Evolutionary conservation across 1,140 invertebrate species (phyloP).

Genomic region (Drosophila sproati): DNA sequence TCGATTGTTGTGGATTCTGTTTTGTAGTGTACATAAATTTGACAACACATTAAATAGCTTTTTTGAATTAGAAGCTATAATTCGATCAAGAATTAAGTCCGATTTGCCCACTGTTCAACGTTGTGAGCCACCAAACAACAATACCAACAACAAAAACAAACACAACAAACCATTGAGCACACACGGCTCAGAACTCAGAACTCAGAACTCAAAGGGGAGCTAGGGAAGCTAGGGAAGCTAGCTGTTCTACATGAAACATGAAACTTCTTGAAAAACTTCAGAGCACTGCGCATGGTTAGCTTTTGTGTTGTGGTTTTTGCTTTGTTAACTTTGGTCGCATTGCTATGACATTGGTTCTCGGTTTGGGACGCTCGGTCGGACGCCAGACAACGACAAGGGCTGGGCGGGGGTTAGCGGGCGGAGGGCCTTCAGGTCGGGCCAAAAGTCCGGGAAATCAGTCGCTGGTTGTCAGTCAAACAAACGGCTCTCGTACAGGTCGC

Average conservation of each 20-base stretch:
- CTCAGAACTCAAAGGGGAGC: background rate
- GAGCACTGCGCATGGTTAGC: conserved; percentile 75
- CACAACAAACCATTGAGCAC: conserved; percentile 22
- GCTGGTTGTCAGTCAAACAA: conserved; percentile 76
- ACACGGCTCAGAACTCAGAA: background rate
- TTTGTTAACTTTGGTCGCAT: conserved; percentile 78
- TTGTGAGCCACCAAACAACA: background rate
- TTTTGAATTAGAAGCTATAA: background rate
- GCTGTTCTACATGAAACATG: conserved; percentile 31
- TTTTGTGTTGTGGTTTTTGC: conserved; percentile 81
- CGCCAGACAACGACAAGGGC: background rate
- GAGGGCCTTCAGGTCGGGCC: conserved; percentile 2
- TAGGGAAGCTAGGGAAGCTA: background rate
- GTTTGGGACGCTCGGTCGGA: conserved; percentile 6
- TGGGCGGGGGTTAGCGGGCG: background rate
- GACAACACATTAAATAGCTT: too few species aligned
- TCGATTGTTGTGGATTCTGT: too few species aligned
- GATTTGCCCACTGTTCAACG: background rate
- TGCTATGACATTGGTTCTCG: conserved; percentile 77
- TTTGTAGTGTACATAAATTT: too few species aligned
- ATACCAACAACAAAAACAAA: conserved; percentile 35
- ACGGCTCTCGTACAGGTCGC: conserved; percentile 42
- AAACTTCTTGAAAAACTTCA: conserved; percentile 72
- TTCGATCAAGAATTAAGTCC: background rate
- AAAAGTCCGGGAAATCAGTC: conserved; percentile 57